Base-by-base conservation (phyloP, 2,113 vertebrate genomes). In the Brachyistius frenatus region DNA sequence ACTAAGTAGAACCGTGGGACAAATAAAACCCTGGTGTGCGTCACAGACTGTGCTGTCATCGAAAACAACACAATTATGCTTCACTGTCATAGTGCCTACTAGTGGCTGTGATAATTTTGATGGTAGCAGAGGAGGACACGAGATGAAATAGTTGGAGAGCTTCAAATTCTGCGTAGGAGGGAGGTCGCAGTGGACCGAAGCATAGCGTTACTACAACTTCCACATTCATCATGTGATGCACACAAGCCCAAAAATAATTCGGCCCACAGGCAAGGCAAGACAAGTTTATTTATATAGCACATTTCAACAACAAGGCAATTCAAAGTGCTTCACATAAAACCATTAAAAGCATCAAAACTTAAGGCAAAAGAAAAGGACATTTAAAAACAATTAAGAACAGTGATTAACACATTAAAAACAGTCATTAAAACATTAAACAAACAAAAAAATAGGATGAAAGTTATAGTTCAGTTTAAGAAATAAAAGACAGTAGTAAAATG, bases 1-100 rank as follows among this genome's bases (percentile, higher is more conserved):
- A 35, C 73, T 49, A 56, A 76, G 80, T 55, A 61, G 64, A 76
- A 74, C 32, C 72, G 15, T 31, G 23, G 58, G 55, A 72, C 56
- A 73, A 11, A 31, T 30, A 75, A 77, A 57, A 50, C 53, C 32
- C 10, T 54, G 52, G 54, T 62, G 50, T 76, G 44, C 72, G 53
- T 52, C 11, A 58, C 16, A 44, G 62, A 54, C 11, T 61, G 11
- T 54, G 35, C 0, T 14, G 33, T 41, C 33, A 57, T 67, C 13
- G 57, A 57, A 56, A 64, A 2, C 5, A 49, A 39, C 3, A 14
- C 2, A 49, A 1, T 37, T 33, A 46, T 35, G 5, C 8, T 13
- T 61, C 11, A 37, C 53, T 3, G 36, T 79, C 32, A 53, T n/a
- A 54, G 23, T 39, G 44, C 50, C 78, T 39, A 44, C 57, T 57